Conservation (phyloP, 1,140 invertebrate species). For the Liolophura sinensis region DNA sequence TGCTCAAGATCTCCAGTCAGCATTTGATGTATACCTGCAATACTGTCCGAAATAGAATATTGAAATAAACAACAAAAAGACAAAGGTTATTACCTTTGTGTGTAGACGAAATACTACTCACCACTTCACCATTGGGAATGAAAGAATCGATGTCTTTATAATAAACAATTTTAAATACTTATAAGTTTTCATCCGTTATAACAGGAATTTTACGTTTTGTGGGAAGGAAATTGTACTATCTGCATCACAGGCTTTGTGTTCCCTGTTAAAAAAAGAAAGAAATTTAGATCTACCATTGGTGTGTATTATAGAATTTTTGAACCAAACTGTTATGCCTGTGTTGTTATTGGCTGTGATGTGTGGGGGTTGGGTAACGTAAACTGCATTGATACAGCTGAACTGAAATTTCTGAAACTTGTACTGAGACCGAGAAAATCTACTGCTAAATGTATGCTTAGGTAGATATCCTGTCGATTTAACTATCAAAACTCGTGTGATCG, state of each 20-base stretch:
- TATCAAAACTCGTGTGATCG: conserved; percentile 1
- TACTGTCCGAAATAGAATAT: conserved; percentile 20
- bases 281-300: conserved; percentile 10
- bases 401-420: conserved; percentile 11
- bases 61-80: conserved; percentile 19
- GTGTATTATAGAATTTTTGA: conserved; percentile 15
- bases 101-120: conserved; percentile 9
- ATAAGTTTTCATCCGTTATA: conserved; percentile 12
- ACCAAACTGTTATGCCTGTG: conserved; percentile 12
- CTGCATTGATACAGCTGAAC: conserved; percentile 13
- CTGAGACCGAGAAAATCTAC: conserved; percentile 6
- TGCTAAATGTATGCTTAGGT: conserved; percentile 10
- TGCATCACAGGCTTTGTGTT: conserved; percentile 12
- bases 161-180: conserved; percentile 18
- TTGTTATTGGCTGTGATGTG: conserved; percentile 15
- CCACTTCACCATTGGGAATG: conserved; percentile 2
- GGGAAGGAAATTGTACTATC: background rate
- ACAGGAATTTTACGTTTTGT: conserved; percentile 12
- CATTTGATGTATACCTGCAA: conserved; percentile 5
- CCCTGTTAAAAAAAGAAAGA: conserved; percentile 9
- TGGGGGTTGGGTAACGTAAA: conserved; percentile 9
- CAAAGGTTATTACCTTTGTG: conserved; percentile 19
- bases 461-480: conserved; percentile 1
- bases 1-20: conserved; percentile 12
- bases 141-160: background rate